Evolutionary conservation across 2,888 invertebrate species (phyloP).

Genomic region (Troides oblongomaculatus): DNA sequence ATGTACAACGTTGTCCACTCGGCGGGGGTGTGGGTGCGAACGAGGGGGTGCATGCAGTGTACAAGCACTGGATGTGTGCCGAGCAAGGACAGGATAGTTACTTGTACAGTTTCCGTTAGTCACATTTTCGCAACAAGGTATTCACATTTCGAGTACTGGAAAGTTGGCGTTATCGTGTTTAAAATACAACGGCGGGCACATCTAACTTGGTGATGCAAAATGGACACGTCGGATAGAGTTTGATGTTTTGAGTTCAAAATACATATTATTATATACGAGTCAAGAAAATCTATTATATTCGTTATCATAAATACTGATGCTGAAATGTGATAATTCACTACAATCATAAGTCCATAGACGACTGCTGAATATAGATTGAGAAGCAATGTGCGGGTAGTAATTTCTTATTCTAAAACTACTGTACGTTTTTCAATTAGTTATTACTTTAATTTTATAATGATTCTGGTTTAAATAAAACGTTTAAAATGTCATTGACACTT

Average conservation of each 20-base stretch:
- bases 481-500: no score
- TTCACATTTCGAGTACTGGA: constrained; percentile 79
- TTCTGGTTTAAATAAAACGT: no score
- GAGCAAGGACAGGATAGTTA: constrained; percentile 69
- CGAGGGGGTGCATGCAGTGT: constrained; percentile 16
- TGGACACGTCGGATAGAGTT: constrained; percentile 54
- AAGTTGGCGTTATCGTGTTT: constrained; percentile 79
- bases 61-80: constrained; percentile 47
- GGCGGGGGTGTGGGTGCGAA: constrained; percentile 29
- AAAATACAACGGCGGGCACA: constrained; percentile 77
- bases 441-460: no score
- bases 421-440: no score
- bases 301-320: no score
- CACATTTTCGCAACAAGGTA: constrained; percentile 80
- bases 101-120: constrained; percentile 79
- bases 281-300: no score
- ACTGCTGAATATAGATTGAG: no score
- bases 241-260: constrained; percentile 21
- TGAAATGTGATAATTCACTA: no score
- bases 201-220: constrained; percentile 78
- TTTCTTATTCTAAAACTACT: no score
- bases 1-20: constrained; percentile 47
- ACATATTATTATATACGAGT: no score
- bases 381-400: no score
- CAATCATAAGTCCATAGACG: no score